A percentile compares a stretch with the other conserved stretches of the same genome.
Conservation (phyloP, 2,888 invertebrate genomes). For the Stegana nigrithorax region DNA sequence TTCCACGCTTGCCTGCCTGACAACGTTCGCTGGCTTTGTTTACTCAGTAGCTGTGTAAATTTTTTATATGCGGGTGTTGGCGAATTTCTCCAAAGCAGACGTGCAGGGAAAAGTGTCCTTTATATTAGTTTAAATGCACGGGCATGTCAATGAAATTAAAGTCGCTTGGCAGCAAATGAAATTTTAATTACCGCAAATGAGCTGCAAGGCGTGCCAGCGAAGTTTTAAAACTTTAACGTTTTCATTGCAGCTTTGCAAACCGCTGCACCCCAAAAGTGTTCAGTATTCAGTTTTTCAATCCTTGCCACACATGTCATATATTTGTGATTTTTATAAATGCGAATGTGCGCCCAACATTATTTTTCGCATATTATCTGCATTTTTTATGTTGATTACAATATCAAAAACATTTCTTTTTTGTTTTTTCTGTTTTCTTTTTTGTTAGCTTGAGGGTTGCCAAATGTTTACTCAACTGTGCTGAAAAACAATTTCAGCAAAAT, state of each 20-base stretch:
- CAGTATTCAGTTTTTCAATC: too few species aligned
- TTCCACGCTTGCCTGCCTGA: not conserved
- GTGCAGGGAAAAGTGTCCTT: too few species aligned
- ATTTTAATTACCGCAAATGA: slow-evolving; percentile 58
- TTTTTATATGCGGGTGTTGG: not conserved
- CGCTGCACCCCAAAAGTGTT: too few species aligned
- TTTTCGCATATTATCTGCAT: not conserved
- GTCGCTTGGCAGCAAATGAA: slow-evolving; percentile 39
- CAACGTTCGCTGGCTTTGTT: slow-evolving; percentile 9
- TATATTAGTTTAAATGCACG: slow-evolving; percentile 48
- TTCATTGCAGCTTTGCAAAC: too few species aligned
- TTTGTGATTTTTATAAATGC: not conserved
- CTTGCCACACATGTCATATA: not conserved
- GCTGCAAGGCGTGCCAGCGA: slow-evolving; percentile 22
- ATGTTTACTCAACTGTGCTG: slow-evolving; percentile 67
- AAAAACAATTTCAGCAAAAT: slow-evolving; percentile 65
- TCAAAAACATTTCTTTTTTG: not conserved
- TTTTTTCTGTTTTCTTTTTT: not conserved
- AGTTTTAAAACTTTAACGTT: not conserved
- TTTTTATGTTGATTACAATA: not conserved
- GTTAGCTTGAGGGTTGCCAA: slow-evolving; percentile 26
- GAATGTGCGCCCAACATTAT: not conserved
- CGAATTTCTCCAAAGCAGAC: slow-evolving; percentile 10
- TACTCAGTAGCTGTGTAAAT: slow-evolving; percentile 4
- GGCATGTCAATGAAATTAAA: slow-evolving; percentile 58